Conservation (phyloP, 2,797 vertebrate species). For the Salarias fasciatus region DNA sequence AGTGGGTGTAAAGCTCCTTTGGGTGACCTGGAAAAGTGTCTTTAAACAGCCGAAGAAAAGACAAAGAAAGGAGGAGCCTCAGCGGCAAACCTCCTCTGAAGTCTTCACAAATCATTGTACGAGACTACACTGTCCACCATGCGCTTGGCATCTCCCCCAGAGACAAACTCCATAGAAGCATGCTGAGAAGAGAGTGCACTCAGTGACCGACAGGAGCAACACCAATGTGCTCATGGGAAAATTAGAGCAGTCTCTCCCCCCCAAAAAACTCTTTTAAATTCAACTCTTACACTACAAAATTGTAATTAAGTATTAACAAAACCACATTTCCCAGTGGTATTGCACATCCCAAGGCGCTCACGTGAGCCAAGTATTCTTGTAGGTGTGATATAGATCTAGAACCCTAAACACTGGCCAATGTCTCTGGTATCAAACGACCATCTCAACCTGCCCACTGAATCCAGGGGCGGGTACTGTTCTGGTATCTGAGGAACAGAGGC, state of each 20-base stretch:
- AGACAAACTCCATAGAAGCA: not conserved
- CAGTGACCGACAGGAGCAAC: not conserved
- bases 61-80: constrained; percentile 45
- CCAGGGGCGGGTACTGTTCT: too few species aligned
- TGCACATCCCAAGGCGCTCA: not conserved
- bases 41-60: constrained; percentile 10
- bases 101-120: constrained; percentile 26
- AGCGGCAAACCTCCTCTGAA: constrained; percentile 4
- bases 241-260: too few species aligned
- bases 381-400: too few species aligned
- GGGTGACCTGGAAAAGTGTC: constrained; percentile 5
- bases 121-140: constrained; percentile 68
- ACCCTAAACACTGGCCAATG: too few species aligned
- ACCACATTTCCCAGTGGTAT: not conserved
- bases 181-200: not conserved
- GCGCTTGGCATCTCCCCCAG: constrained; percentile 28
- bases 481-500: too few species aligned
- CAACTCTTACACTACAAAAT: too few species aligned
- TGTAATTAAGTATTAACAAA: too few species aligned
- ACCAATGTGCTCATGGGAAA: too few species aligned
- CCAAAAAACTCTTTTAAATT: too few species aligned
- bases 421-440: too few species aligned
- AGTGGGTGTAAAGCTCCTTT: not conserved
- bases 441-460: too few species aligned
- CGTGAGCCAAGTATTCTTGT: too few species aligned